A percentile compares a stretch with the other conserved stretches of the same genome.
Evolutionary conservation across 2,113 vertebrate genomes (phyloP).

Genomic region (Lucifuga dentata): DNA sequence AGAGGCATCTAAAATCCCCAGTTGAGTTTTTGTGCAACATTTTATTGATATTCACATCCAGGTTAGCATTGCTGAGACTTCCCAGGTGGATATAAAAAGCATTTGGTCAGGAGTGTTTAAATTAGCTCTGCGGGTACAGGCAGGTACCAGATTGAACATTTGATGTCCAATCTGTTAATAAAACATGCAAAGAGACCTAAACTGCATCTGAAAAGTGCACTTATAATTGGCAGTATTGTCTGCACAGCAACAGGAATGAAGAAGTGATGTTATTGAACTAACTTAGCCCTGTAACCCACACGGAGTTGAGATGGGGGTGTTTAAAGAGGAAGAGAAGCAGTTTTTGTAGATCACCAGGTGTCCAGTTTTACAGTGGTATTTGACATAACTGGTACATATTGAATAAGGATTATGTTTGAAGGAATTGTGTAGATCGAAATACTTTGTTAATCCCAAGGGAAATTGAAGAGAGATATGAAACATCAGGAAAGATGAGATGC

Average conservation of each 20-base stretch:
- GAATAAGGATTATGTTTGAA: not conserved
- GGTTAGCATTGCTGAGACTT: slow-evolving; percentile 51
- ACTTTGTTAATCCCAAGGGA: too few relatives aligned
- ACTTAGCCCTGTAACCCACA: not conserved
- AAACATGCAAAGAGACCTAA: too few relatives aligned
- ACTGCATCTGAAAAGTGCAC: not conserved
- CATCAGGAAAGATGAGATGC: too few relatives aligned
- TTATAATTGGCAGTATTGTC: not conserved
- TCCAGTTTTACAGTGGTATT: not conserved
- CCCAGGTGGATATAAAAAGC: slow-evolving; percentile 17
- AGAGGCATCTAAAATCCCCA: slow-evolving; percentile 32
- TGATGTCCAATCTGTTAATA: not conserved
- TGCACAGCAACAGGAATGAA: not conserved
- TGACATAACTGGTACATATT: not conserved
- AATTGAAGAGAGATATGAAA: too few relatives aligned
- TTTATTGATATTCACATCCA: slow-evolving; percentile 62
- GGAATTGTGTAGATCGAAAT: too few relatives aligned
- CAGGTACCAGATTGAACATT: not conserved
- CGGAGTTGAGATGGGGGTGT: not conserved
- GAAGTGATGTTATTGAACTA: not conserved
- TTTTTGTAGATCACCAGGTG: not conserved
- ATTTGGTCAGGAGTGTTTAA: slow-evolving; percentile 31
- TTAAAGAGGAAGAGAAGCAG: not conserved
- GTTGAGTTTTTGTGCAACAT: slow-evolving; percentile 6
- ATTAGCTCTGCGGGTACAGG: slow-evolving; percentile 16